Evolutionary conservation across 2,888 invertebrate species (phyloP).

Genomic region (Cyclophora punctaria): DNA sequence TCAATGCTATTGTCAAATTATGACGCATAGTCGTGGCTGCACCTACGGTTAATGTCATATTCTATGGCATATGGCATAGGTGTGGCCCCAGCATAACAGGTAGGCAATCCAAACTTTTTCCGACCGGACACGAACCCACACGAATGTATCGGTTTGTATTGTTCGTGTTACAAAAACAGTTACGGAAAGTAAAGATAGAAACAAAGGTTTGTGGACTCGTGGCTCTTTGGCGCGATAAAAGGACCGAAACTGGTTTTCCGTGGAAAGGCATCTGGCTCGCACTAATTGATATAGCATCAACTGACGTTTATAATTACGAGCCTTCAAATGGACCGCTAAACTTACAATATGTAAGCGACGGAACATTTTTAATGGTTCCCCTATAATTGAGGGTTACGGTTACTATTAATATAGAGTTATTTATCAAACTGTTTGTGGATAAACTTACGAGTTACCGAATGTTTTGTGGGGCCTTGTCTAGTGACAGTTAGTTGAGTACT

Average conservation of each 20-base stretch:
- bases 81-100: too few species aligned
- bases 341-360: conserved; percentile 15
- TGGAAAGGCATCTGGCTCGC: conserved; percentile 64
- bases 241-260: conserved; percentile 60
- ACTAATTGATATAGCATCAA: conserved; percentile 65
- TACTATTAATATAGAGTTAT: conserved; percentile 5
- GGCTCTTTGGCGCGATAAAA: conserved; percentile 37
- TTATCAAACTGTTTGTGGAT: too few species aligned
- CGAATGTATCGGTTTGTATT: conserved; percentile 2
- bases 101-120: conserved; percentile 49
- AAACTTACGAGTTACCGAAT: background rate
- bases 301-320: conserved; percentile 49
- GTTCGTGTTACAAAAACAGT: conserved; percentile 19
- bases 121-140: conserved; percentile 3
- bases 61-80: too few species aligned
- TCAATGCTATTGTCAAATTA: too few species aligned
- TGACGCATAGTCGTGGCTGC: too few species aligned
- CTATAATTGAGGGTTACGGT: conserved; percentile 12
- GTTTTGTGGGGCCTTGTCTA: conserved; percentile 15
- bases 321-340: conserved; percentile 13
- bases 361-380: conserved; percentile 9
- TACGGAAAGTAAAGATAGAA: conserved; percentile 29
- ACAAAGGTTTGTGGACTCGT: conserved; percentile 37
- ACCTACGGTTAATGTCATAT: too few species aligned
- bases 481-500: conserved; percentile 16